phyloP scores from a whole-genome alignment of 2,797 vertebrate species.

The Lacerta bilineata region DNA sequence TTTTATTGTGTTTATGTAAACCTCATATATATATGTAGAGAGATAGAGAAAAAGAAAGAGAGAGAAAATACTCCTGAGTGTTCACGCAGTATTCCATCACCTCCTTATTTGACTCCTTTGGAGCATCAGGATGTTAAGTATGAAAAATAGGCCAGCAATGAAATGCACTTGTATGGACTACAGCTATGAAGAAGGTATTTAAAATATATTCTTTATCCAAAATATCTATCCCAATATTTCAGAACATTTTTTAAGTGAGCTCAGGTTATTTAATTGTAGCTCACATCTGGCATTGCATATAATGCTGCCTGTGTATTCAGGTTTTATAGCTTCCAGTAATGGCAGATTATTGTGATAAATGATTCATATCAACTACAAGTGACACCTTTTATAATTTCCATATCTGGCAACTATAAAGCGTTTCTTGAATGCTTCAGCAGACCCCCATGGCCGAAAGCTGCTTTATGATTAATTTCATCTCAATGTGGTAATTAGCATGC shows the following conservation, averaged over 20 bases:
- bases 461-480: conserved; percentile 80
- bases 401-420: conserved; percentile 73
- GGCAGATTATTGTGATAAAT: conserved; percentile 80
- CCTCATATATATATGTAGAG: too few species aligned
- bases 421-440: conserved; percentile 72
- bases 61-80: background rate
- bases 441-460: conserved; percentile 69
- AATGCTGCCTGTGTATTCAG: conserved; percentile 68
- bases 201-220: background rate
- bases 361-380: conserved; percentile 73
- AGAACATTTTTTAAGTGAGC: conserved; percentile 25
- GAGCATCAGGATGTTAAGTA: background rate
- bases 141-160: background rate
- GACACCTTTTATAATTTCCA: conserved; percentile 74
- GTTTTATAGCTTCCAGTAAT: conserved; percentile 74
- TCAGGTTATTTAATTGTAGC: conserved; percentile 63
- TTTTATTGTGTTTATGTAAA: too few species aligned
- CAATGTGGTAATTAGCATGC: conserved; percentile 77
- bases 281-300: conserved; percentile 70
- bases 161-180: background rate
- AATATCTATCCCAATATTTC: conserved; percentile 9
- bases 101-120: conserved; percentile 36
- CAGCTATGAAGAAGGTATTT: background rate
- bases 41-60: too few species aligned
- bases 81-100: background rate